A percentile compares a stretch with the other conserved stretches of the same genome.
Evolutionary conservation across 2,888 invertebrate genomes (phyloP).

Genomic region (Chrysomela aeneicollis): DNA sequence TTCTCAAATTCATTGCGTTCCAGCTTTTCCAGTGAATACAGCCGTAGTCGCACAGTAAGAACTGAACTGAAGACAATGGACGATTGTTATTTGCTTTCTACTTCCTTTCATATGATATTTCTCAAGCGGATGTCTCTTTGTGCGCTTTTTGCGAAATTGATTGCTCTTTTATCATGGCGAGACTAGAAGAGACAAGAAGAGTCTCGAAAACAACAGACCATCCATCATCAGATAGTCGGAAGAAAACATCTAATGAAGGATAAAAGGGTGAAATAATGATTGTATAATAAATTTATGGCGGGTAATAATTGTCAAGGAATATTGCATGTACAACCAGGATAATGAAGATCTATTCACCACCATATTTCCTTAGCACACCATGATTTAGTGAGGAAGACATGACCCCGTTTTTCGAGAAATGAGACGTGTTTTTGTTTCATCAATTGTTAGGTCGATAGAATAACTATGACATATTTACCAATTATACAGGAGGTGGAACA

Average conservation of each 20-base stretch:
- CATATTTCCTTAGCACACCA: too few relatives aligned
- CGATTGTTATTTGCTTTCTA: slow-evolving; percentile 31
- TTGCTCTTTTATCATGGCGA: neutral
- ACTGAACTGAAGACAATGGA: slow-evolving; percentile 30
- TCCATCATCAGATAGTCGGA: neutral
- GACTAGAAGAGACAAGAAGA: neutral
- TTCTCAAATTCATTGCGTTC: slow-evolving; percentile 19
- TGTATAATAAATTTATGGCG: too few relatives aligned
- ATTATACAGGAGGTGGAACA: too few relatives aligned
- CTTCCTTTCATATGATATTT: slow-evolving; percentile 28
- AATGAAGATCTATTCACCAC: too few relatives aligned
- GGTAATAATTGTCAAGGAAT: too few relatives aligned
- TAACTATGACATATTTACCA: too few relatives aligned
- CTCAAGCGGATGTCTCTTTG: slow-evolving; percentile 1
- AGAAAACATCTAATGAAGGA: neutral
- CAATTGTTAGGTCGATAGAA: too few relatives aligned
- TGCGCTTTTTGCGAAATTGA: slow-evolving; percentile 20
- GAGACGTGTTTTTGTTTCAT: too few relatives aligned
- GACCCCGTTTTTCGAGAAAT: too few relatives aligned
- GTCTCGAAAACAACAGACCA: neutral
- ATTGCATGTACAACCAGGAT: too few relatives aligned
- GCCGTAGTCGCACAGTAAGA: slow-evolving; percentile 15
- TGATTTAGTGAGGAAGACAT: too few relatives aligned
- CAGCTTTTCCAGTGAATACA: neutral
- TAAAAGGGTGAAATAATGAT: too few relatives aligned